Percentiles rank a stretch among this genome's conserved stretches.
These are phyloP conservation scores for Nowickia ferox DNA, from an alignment of 2,888 invertebrate species.

Conservation along the genomic window DNA sequence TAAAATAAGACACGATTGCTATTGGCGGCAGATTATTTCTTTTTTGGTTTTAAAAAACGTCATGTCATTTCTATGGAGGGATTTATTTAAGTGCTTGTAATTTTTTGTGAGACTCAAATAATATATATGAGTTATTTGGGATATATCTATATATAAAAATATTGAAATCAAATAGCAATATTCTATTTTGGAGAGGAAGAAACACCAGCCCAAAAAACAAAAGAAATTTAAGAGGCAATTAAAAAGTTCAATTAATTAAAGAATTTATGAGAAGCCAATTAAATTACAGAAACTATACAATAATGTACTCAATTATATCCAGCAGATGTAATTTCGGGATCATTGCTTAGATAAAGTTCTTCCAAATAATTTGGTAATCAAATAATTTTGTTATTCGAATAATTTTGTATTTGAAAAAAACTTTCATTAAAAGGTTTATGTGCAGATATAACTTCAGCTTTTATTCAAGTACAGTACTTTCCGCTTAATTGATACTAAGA, in stretches of 20 bases:
- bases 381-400: too few relatives aligned
- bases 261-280: neutral
- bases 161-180: conserved; percentile 33
- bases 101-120: neutral
- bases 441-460: too few relatives aligned
- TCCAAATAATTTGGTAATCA: too few relatives aligned
- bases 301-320: neutral
- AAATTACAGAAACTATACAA: neutral
- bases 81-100: conserved; percentile 54
- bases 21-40: neutral
- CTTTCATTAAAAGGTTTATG: too few relatives aligned
- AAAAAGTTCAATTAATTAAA: neutral
- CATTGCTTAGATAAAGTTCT: too few relatives aligned
- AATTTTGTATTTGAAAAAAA: too few relatives aligned
- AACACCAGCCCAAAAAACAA: neutral
- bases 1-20: conserved; percentile 1
- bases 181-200: neutral
- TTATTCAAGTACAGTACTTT: too few relatives aligned
- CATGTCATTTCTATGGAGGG: conserved; percentile 30
- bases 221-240: conserved; percentile 15
- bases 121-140: conserved; percentile 4
- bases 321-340: neutral
- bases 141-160: conserved; percentile 19
- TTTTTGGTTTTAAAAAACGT: conserved; percentile 22
- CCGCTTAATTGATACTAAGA: too few relatives aligned